Percentiles rank a stretch among this genome's conserved stretches.
Conservation (phyloP, 2,888 invertebrate genomes). For the Alentia gelatinosa region DNA sequence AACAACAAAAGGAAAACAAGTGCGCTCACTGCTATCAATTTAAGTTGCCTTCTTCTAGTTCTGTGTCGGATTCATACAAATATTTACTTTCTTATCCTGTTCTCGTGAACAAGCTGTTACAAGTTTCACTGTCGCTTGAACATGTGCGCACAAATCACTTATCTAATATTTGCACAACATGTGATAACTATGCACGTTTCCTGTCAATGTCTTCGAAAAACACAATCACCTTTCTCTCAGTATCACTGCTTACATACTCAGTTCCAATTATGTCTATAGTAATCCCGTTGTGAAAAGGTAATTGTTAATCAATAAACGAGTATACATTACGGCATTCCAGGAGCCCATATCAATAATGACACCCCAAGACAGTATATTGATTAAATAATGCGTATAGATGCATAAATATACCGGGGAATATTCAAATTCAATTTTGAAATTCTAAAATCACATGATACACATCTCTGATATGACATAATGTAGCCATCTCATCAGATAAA, state of each 20-base stretch:
- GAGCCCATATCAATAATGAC: no score
- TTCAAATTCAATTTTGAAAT: no score
- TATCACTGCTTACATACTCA: neutral
- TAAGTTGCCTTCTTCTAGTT: neutral
- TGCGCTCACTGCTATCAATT: constrained; percentile 24
- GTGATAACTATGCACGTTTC: neutral
- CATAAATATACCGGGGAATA: no score
- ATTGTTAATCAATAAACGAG: no score
- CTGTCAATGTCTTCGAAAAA: neutral
- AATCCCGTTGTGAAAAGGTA: neutral
- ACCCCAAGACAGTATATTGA: no score
- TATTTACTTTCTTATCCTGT: neutral
- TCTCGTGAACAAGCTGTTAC: neutral
- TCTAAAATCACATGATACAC: no score
- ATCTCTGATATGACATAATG: no score
- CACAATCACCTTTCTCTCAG: neutral
- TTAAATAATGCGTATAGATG: no score
- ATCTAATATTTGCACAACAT: neutral
- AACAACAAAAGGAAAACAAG: no score
- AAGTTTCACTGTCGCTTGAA: neutral
- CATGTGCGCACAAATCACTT: neutral
- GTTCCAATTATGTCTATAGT: neutral
- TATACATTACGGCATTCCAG: no score
- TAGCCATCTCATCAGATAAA: no score
- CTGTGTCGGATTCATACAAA: neutral